These are phyloP conservation scores for Tympanoctomys barrerae DNA, from an alignment of 2,797 vertebrate genomes.

Conservation along the genomic window DNA sequence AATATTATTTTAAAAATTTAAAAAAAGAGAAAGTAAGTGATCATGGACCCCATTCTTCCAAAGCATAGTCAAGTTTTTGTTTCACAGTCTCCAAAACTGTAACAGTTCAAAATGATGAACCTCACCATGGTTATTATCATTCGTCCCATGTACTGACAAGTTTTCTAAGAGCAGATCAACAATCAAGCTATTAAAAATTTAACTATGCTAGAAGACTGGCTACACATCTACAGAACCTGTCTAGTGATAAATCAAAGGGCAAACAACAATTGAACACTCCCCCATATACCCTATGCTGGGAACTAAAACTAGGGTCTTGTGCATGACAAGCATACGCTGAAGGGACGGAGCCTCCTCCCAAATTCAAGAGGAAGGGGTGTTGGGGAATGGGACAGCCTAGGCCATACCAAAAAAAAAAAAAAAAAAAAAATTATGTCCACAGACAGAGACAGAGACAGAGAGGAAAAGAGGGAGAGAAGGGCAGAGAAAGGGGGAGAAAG, in stretches of 20 bases:
- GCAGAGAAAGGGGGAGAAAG: neutral
- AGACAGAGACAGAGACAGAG: neutral
- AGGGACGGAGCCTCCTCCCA: neutral
- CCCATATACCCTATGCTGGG: neutral
- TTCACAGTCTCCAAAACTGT: neutral
- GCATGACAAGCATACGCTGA: neutral
- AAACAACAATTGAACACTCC: neutral
- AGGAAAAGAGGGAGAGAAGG: neutral
- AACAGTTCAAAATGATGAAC: slow-evolving; percentile 10
- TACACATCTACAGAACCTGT: slow-evolving; percentile 12
- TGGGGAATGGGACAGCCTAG: no score
- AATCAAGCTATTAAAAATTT: slow-evolving; percentile 44
- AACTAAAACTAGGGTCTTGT: neutral
- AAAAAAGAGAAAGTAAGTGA: neutral
- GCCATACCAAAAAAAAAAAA: no score
- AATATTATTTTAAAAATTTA: no score
- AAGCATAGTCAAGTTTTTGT: slow-evolving; percentile 36
- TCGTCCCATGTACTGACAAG: neutral
- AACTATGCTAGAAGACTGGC: neutral
- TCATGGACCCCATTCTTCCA: neutral
- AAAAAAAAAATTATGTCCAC: no score
- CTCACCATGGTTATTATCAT: neutral
- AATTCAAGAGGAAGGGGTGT: neutral
- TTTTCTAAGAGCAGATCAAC: neutral
- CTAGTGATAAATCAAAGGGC: slow-evolving; percentile 2